phyloP scores from a whole-genome alignment of 2,113 vertebrate genomes.

The Cyanistes caeruleus region DNA sequence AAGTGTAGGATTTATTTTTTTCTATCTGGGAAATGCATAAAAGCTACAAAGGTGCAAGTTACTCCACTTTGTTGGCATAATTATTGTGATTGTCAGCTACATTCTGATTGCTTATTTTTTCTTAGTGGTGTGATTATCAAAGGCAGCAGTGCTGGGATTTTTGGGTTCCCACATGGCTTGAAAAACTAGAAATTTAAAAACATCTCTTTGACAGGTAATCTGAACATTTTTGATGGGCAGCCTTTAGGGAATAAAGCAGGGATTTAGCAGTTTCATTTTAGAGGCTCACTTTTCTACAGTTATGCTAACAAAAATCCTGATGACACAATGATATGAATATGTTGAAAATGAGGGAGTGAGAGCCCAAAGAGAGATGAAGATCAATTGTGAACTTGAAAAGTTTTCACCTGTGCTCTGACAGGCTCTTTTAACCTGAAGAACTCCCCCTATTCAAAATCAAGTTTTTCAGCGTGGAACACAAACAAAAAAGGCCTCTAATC shows the following conservation, averaged over 20 bases:
- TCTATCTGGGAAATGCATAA: background rate
- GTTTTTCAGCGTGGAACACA: background rate
- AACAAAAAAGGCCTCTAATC: background rate
- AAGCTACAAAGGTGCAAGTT: background rate
- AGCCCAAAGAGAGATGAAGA: background rate
- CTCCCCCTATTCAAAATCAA: background rate
- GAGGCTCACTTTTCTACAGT: background rate
- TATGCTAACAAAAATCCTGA: background rate
- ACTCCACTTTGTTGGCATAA: background rate
- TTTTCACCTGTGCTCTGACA: background rate
- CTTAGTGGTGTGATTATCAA: background rate
- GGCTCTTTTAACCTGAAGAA: background rate
- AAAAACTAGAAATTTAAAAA: slow-evolving; percentile 9
- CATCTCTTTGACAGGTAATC: slow-evolving; percentile 32
- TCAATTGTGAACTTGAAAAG: background rate
- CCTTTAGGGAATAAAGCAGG: slow-evolving; percentile 36
- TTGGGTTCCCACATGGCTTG: background rate
- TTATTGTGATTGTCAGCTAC: background rate
- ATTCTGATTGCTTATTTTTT: background rate
- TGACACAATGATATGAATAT: background rate
- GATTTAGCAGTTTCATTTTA: background rate
- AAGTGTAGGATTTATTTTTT: accelerated
- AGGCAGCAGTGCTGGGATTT: background rate
- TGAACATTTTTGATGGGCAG: background rate
- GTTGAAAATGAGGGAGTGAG: background rate